Base-by-base conservation (phyloP, 1,140 invertebrate species). In the Brachionus paranguensis region DNA sequence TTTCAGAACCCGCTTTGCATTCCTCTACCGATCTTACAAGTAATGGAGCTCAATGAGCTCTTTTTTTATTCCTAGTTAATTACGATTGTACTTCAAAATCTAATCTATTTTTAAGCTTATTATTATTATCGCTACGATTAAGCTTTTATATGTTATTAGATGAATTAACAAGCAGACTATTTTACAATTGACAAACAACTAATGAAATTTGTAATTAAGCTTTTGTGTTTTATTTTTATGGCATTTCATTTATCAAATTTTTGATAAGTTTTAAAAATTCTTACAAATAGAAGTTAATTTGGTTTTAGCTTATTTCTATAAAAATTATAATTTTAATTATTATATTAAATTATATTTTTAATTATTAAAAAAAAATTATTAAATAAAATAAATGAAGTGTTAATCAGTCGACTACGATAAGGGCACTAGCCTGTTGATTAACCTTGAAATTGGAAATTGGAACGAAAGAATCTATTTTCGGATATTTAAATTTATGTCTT, bases 191-290 rank as follows among this genome's bases (percentile, higher is more conserved):
- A 41, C 33, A 68, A 68, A 68, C n/a, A 68, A 68, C 65, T 68
- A 68, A 68, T 68, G 65, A 68, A 68, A 41, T 33, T 33, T 68
- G 29, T 68, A 68, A 68, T 68, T 68, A 68, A 68, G 65, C n/a
- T 60, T 10, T 68, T 68, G 27, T 41, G 33, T 68, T 68, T 68
- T 37, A 68, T 68, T 68, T 68, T 68, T 68, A 68, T 68, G 33
- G 33, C 65, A 37, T 11, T 68, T 68, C 65, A 68, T 68, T 68
- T 68, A 68, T 68, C 65, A 68, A 68, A 68, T 41, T 33, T 33
- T 60, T 33, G 14, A 33, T 33, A n/a, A 68, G 65, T 29, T 33
- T 33, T 41, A 68, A 37, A 68, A 14, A 14, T 29, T 68, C n/a
- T 68, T 68, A 33, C 27, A 68, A 12, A 33, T 27, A 33, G 27